Evolutionary conservation across 2,888 invertebrate species (phyloP).

Genomic region (Drosophila atripex): DNA sequence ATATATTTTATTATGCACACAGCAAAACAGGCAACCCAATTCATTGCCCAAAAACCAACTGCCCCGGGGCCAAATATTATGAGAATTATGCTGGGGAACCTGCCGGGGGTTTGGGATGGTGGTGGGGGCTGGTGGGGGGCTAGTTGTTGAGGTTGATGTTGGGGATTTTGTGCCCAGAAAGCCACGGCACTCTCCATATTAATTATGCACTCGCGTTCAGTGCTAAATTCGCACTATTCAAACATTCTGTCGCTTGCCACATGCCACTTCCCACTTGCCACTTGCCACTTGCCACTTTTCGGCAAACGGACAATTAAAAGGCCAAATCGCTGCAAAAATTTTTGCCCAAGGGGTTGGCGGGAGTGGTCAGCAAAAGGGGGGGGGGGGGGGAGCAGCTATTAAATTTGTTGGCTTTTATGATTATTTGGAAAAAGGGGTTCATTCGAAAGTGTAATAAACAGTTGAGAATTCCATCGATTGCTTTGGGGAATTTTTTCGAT

Average conservation of each 20-base stretch:
- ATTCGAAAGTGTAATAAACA: conserved; percentile 40
- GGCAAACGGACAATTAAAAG: conserved; percentile 30
- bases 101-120: no score
- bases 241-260: conserved; percentile 47
- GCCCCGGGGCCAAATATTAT: conserved; percentile 27
- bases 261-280: conserved; percentile 41
- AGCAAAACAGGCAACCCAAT: conserved; percentile 35
- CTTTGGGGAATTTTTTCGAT: no score
- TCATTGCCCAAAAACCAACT: conserved; percentile 19
- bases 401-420: conserved; percentile 45
- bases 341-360: background rate
- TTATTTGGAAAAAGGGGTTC: conserved; percentile 19
- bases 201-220: conserved; percentile 47
- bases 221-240: conserved; percentile 39
- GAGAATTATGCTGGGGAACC: conserved; percentile 27
- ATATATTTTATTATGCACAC: conserved; percentile 71
- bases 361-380: background rate
- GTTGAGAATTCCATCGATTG: conserved; percentile 8
- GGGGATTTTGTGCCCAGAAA: background rate
- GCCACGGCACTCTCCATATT: conserved; percentile 34
- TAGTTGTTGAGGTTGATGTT: background rate
- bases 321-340: conserved; percentile 4
- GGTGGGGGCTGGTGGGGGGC: background rate
- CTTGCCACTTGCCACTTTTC: conserved; percentile 34
- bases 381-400: background rate